Evolutionary conservation across 2,888 invertebrate species (phyloP).

Genomic region (Morpho helenor): DNA sequence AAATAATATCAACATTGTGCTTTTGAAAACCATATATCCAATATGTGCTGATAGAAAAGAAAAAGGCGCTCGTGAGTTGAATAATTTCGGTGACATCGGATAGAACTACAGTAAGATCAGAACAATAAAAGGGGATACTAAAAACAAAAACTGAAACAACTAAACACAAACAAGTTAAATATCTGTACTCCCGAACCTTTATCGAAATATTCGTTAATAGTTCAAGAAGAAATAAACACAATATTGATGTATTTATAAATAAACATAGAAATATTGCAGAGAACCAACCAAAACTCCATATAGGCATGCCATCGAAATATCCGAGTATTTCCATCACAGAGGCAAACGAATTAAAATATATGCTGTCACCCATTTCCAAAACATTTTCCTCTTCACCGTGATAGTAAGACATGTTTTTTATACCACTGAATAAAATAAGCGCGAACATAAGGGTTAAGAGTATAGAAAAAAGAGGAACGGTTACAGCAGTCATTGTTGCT

Average conservation of each 20-base stretch:
- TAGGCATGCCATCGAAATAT: conserved; percentile 49
- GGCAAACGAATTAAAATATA: conserved; percentile 49
- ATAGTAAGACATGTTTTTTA: conserved; percentile 63
- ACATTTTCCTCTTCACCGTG: conserved; percentile 62
- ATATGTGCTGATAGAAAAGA: conserved; percentile 57
- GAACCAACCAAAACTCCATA: conserved; percentile 62
- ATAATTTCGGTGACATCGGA: conserved; percentile 49
- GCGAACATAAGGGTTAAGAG: conserved; percentile 43
- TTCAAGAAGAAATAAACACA: conserved; percentile 48
- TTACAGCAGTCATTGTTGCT: conserved; percentile 59
- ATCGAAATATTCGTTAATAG: conserved; percentile 32
- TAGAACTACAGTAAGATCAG: conserved; percentile 51
- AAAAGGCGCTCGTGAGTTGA: conserved; percentile 48
- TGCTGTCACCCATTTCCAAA: conserved; percentile 47
- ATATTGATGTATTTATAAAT: conserved; percentile 52
- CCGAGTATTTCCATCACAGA: conserved; percentile 55
- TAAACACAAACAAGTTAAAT: conserved; percentile 35
- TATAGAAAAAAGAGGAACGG: conserved; percentile 44
- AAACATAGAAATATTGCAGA: conserved; percentile 47
- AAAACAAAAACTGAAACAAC: conserved; percentile 37
- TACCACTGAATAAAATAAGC: conserved; percentile 52
- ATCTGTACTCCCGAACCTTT: conserved; percentile 36
- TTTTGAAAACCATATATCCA: conserved; percentile 62
- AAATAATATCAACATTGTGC: conserved; percentile 62
- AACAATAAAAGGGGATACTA: conserved; percentile 57